A percentile compares a stretch with the other conserved stretches of the same genome.
phyloP scores from a whole-genome alignment of 2,113 vertebrate species.

The Plectropomus leopardus region DNA sequence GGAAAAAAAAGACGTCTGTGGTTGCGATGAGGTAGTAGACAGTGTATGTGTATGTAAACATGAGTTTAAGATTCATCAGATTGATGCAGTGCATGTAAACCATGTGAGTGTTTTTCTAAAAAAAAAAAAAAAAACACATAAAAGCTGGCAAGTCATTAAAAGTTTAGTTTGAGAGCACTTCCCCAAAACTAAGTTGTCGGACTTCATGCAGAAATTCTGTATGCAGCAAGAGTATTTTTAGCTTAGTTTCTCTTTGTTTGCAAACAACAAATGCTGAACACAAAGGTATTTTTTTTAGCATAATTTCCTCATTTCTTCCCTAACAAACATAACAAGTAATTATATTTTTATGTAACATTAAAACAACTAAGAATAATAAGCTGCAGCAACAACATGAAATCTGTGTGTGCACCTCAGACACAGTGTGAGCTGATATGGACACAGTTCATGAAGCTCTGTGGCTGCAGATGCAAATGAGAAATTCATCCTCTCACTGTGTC shows the following conservation, averaged over 20 bases:
- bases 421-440: neutral
- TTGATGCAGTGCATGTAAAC: neutral
- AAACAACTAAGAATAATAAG: neutral
- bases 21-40: neutral
- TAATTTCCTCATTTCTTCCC: neutral
- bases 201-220: neutral
- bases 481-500: neutral
- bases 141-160: neutral
- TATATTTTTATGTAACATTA: neutral
- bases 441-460: neutral
- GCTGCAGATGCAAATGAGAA: conserved; percentile 23
- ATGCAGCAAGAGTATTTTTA: neutral
- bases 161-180: neutral
- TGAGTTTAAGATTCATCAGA: neutral
- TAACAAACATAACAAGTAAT: neutral
- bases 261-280: neutral
- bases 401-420: neutral
- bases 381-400: neutral
- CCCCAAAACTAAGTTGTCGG: neutral
- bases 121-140: neutral
- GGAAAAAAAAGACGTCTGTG: neutral
- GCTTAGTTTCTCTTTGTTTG: neutral
- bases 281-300: neutral
- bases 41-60: conserved; percentile 12
- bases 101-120: too few species aligned